Evolutionary conservation across 2,888 invertebrate genomes (phyloP).

Genomic region (Bombyx huttoni): DNA sequence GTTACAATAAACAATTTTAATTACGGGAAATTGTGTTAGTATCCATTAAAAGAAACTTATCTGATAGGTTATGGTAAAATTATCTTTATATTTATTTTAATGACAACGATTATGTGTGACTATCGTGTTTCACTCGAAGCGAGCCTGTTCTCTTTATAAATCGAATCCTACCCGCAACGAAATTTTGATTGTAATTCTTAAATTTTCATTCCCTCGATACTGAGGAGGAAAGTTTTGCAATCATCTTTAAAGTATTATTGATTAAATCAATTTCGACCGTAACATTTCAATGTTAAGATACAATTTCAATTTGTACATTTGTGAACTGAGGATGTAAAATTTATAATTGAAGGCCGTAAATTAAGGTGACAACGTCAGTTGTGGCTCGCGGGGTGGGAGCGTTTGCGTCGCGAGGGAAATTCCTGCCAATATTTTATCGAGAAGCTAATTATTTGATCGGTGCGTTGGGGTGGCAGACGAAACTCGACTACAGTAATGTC

Average conservation of each 20-base stretch:
- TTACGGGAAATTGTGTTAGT: slow-evolving; percentile 50
- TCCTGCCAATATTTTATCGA: slow-evolving; percentile 63
- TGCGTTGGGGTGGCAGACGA: slow-evolving; percentile 40
- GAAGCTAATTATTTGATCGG: slow-evolving; percentile 65
- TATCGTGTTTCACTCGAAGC: neutral
- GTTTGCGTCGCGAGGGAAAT: slow-evolving; percentile 27
- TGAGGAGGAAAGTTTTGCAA: slow-evolving; percentile 7
- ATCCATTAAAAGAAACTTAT: slow-evolving; percentile 40
- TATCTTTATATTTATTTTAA: slow-evolving; percentile 35
- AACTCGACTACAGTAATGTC: slow-evolving; percentile 27
- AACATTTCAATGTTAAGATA: slow-evolving; percentile 10
- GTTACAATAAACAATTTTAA: slow-evolving; percentile 46
- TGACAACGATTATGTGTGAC: slow-evolving; percentile 14
- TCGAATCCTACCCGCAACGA: slow-evolving; percentile 1
- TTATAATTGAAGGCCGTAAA: slow-evolving; percentile 73
- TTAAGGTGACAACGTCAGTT: slow-evolving; percentile 74
- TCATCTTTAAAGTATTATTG: neutral
- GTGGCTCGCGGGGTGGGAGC: slow-evolving; percentile 44
- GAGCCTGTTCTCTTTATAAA: neutral
- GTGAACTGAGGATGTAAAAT: slow-evolving; percentile 43
- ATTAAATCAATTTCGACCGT: slow-evolving; percentile 8
- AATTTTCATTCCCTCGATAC: slow-evolving; percentile 13
- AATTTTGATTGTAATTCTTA: slow-evolving; percentile 16
- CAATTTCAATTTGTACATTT: slow-evolving; percentile 8
- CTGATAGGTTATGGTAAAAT: slow-evolving; percentile 28